Evolutionary conservation across 2,113 vertebrate genomes (phyloP).

Genomic region (Echinops telfairi): DNA sequence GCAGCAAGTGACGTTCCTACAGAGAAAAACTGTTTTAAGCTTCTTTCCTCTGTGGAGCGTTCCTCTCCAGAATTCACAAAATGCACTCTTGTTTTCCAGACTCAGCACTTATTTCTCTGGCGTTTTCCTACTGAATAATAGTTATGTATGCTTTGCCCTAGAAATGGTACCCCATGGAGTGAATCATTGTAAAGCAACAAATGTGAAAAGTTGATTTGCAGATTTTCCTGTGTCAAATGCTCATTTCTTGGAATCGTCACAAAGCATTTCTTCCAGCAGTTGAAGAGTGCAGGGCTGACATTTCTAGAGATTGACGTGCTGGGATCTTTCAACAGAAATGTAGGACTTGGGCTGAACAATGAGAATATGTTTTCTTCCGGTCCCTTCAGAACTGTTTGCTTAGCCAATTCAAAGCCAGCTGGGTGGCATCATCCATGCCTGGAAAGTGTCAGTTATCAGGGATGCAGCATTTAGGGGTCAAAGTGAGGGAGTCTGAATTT

Average conservation of each 20-base stretch:
- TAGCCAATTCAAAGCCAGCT: background rate
- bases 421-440: background rate
- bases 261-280: constrained; percentile 37
- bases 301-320: background rate
- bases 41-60: background rate
- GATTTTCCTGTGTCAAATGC: constrained; percentile 58
- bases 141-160: constrained; percentile 55
- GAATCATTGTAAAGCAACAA: constrained; percentile 63
- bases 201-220: constrained; percentile 67
- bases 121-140: constrained; percentile 30
- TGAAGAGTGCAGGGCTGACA: constrained; percentile 21
- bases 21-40: constrained; percentile 60
- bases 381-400: background rate
- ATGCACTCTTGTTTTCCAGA: constrained; percentile 3
- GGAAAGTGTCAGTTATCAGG: background rate
- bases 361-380: background rate
- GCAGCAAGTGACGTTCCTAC: constrained; percentile 6
- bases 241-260: constrained; percentile 52
- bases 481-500: background rate
- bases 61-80: background rate
- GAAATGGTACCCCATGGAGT: constrained; percentile 61
- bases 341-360: background rate
- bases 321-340: background rate
- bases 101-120: constrained; percentile 42
- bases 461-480: background rate